Percentiles rank a stretch among this genome's conserved stretches.
phyloP scores from a whole-genome alignment of 2,113 vertebrate genomes.

The Piaya cayana region DNA sequence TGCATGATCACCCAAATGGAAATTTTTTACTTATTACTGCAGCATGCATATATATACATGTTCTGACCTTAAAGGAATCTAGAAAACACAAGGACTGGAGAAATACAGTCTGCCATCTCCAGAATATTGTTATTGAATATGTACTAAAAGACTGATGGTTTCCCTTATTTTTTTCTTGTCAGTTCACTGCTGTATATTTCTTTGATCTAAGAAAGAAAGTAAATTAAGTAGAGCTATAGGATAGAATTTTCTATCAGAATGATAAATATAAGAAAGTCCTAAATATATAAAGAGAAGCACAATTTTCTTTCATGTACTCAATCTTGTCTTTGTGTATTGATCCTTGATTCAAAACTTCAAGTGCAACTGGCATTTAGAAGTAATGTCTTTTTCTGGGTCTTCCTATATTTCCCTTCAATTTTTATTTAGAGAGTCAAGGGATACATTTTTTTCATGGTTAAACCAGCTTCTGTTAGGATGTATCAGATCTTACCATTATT shows the following conservation, averaged over 20 bases:
- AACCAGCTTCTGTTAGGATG: neutral
- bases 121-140: neutral
- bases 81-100: neutral
- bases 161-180: rapidly evolving
- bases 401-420: neutral
- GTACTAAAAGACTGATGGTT: rapidly evolving
- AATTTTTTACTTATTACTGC: neutral
- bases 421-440: neutral
- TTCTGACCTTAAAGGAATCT: neutral
- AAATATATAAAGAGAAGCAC: neutral
- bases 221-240: neutral
- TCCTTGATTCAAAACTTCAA: neutral
- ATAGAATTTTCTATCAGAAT: neutral
- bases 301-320: neutral
- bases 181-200: neutral
- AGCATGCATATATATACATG: neutral
- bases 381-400: neutral
- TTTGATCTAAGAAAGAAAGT: neutral
- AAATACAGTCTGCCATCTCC: neutral
- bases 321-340: neutral
- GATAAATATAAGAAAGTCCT: neutral
- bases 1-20: neutral
- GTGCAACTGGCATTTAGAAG: neutral
- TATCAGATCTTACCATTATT: neutral
- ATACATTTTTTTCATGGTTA: neutral